Conservation (phyloP, 2,888 invertebrate species). For the Chalcosyrphus nemorum region DNA sequence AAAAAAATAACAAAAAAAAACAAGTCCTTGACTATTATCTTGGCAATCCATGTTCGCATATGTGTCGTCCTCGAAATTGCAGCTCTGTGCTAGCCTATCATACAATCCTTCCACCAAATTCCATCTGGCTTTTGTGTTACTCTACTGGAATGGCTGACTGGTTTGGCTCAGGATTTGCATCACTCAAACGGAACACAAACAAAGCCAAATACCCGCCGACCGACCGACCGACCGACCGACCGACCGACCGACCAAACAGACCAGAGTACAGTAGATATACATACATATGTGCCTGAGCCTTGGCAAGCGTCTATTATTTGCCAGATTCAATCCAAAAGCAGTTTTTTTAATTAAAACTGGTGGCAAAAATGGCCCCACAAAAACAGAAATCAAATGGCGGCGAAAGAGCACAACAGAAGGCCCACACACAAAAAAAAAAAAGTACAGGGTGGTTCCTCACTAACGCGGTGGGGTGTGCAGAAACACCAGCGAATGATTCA, state of each 20-base stretch:
- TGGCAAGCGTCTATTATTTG: constrained; percentile 61
- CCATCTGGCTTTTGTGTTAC: constrained; percentile 55
- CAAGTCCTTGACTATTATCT: constrained; percentile 56
- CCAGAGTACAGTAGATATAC: constrained; percentile 13
- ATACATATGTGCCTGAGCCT: neutral
- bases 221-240: too few relatives aligned
- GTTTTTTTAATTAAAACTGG: constrained; percentile 72
- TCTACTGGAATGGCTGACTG: constrained; percentile 45
- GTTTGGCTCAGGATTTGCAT: constrained; percentile 62
- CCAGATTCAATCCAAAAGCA: constrained; percentile 69
- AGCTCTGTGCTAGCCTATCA: neutral
- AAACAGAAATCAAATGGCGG: constrained; percentile 65
- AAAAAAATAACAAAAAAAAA: neutral
- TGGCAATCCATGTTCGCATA: constrained; percentile 50
- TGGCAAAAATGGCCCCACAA: constrained; percentile 55
- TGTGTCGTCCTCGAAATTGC: constrained; percentile 53
- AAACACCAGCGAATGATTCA: constrained; percentile 46
- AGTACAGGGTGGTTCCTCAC: neutral
- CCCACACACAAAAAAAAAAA: constrained; percentile 13
- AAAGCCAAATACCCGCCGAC: constrained; percentile 49
- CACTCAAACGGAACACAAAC: constrained; percentile 66
- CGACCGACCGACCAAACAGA: constrained; percentile 8
- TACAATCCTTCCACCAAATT: constrained; percentile 23
- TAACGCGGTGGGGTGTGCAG: neutral
- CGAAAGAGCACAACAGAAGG: constrained; percentile 39